These are phyloP conservation scores for Myxocyprinus asiaticus DNA, from an alignment of 2,113 vertebrate species.

Conservation along the genomic window DNA sequence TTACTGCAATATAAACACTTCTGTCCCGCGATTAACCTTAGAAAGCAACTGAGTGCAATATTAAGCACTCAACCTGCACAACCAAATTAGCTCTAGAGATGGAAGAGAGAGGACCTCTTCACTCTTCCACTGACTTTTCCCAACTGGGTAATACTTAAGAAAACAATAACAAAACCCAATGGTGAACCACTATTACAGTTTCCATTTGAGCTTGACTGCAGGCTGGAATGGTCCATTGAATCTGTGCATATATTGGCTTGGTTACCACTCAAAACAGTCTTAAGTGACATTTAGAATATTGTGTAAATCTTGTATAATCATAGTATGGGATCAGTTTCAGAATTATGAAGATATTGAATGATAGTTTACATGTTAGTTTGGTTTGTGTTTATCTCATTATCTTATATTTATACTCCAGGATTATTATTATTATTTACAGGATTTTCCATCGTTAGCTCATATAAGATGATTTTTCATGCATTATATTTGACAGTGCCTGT, in stretches of 20 bases:
- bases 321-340: constrained; percentile 1
- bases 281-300: constrained; percentile 50
- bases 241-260: constrained; percentile 19
- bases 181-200: constrained; percentile 69
- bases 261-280: constrained; percentile 21
- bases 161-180: constrained; percentile 64
- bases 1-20: constrained; percentile 75
- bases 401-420: no score
- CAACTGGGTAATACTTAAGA: constrained; percentile 66
- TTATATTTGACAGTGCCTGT: no score
- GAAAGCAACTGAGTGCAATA: constrained; percentile 73
- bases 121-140: constrained; percentile 58
- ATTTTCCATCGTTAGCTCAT: no score
- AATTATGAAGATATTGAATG: constrained; percentile 2
- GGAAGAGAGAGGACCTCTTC: constrained; percentile 43
- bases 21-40: constrained; percentile 78
- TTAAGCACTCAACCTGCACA: constrained; percentile 67
- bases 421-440: no score
- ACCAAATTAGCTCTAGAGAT: constrained; percentile 63
- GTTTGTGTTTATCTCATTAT: no score
- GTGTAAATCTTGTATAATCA: constrained; percentile 2
- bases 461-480: no score
- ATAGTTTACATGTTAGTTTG: neutral
- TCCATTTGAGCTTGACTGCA: constrained; percentile 53
- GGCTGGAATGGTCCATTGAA: constrained; percentile 60